Base-by-base conservation (phyloP, 2,113 vertebrate species). In the Pogona vitticeps region DNA sequence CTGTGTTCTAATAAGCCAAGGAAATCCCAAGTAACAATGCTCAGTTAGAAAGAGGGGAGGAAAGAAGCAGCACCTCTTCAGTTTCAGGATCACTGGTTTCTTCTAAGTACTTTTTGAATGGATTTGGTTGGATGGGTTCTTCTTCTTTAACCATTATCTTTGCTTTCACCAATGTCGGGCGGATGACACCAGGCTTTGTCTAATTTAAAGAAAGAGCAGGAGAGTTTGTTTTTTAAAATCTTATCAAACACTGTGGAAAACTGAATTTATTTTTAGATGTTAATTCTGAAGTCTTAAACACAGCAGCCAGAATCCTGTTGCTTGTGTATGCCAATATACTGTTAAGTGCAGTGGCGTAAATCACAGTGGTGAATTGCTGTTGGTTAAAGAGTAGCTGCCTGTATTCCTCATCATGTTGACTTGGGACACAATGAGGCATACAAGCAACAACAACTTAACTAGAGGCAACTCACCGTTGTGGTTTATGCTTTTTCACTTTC, bases 161-260 rank as follows among this genome's bases (percentile, higher is more conserved):
- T 76, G 95, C 96, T 95, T 96, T 97, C 76, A 97, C 93, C 21
- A 94, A 91, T 84, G 95, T 94, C 0, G 98, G 98, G 33, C 97
- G 97, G 94, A 98, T 98, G 38, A 99, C 96, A 90, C 98, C 98
- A 56, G 98, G 98, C 91, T 97, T 99, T 26, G 97, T 98, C 98
- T 99, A 94, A 76, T 94, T 88, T 71, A 46, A 26, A 28, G 85
- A 59, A 14, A 90, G n/a, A 82, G 0, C 38, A 78, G 6, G 18
- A 93, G 20, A 89, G 15, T 18, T 42, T 76, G 91, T 36, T 84
- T 56, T 70, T 88, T 90, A 65, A 85, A 90, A 73, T 9, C 28
- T 63, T 21, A 20, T 61, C 83, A 2, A 46, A 31, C 23, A 76
- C 61, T 86, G 68, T 78, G 70, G 23, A 65, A 86, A 79, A 83